phyloP scores from a whole-genome alignment of 1,140 invertebrate genomes.

The Heterodera schachtii region DNA sequence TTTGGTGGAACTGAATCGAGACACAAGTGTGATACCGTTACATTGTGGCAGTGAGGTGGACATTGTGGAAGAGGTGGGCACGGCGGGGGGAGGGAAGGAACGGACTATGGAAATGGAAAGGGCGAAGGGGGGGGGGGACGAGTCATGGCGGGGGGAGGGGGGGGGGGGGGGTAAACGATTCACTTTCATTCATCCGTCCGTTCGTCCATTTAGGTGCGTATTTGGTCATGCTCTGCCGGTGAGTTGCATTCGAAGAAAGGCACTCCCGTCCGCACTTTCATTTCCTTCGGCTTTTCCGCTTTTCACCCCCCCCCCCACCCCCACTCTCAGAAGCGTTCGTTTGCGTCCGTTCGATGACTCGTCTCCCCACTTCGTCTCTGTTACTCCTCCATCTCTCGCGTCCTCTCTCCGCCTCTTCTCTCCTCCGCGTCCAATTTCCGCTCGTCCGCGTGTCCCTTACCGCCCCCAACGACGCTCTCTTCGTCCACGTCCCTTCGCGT shows the following conservation, averaged over 20 bases:
- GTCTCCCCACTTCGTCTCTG: not conserved
- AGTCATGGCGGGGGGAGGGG: too few relatives aligned
- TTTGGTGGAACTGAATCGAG: conserved; percentile 25
- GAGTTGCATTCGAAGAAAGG: not conserved
- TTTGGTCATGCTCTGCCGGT: conserved; percentile 23
- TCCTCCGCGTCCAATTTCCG: conserved; percentile 20
- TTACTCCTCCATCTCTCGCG: conserved; percentile 16
- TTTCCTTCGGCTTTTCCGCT: not conserved
- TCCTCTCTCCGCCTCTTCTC: conserved; percentile 1
- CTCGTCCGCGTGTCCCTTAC: conserved; percentile 11
- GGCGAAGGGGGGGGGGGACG: too few relatives aligned
- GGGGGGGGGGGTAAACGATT: too few relatives aligned
- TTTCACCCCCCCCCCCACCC: not conserved
- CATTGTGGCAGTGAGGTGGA: conserved; percentile 25
- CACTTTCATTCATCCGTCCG: too few relatives aligned
- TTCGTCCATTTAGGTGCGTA: conserved; percentile 7
- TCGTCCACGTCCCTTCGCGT: conserved; percentile 30
- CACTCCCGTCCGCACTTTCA: too few relatives aligned
- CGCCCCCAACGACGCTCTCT: conserved; percentile 21
- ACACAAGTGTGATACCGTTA: conserved; percentile 19
- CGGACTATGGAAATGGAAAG: not conserved
- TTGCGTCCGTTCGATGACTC: conserved; percentile 27
- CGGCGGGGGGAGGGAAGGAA: not conserved
- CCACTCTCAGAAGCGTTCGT: not conserved
- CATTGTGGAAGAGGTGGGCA: conserved; percentile 9